Conservation (phyloP, 2,113 vertebrate genomes). For the Callipepla squamata region DNA sequence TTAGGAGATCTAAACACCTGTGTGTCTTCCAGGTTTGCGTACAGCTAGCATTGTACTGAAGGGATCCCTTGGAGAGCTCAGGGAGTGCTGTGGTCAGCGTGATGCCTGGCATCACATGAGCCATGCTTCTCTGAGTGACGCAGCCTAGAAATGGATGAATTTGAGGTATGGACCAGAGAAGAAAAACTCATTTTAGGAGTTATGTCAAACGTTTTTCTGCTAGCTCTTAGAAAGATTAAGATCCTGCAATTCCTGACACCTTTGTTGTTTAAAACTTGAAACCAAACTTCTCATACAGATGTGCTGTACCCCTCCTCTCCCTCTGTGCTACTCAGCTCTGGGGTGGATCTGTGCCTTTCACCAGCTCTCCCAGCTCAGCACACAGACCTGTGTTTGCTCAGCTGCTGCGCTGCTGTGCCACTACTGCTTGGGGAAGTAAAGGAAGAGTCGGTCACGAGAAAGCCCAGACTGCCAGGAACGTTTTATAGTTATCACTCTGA, state of each 20-base stretch:
- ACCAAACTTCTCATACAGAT: background rate
- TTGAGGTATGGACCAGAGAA: background rate
- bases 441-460: background rate
- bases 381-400: background rate
- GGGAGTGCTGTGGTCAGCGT: background rate
- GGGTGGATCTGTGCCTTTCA: background rate
- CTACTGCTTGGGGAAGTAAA: background rate
- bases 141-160: background rate
- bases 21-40: conserved; percentile 29
- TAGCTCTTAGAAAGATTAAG: background rate
- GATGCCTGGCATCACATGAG: background rate
- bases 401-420: background rate
- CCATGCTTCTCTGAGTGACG: background rate
- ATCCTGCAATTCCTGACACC: background rate
- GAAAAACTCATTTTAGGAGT: background rate
- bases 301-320: background rate
- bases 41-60: background rate
- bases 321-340: background rate
- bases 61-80: background rate
- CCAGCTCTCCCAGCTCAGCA: background rate
- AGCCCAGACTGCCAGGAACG: background rate
- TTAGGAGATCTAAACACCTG: conserved; percentile 53
- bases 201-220: background rate
- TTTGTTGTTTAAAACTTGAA: background rate
- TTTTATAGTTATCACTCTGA: background rate